These are phyloP conservation scores for Plotosus lineatus DNA, from an alignment of 2,113 vertebrate genomes.

Conservation along the genomic window DNA sequence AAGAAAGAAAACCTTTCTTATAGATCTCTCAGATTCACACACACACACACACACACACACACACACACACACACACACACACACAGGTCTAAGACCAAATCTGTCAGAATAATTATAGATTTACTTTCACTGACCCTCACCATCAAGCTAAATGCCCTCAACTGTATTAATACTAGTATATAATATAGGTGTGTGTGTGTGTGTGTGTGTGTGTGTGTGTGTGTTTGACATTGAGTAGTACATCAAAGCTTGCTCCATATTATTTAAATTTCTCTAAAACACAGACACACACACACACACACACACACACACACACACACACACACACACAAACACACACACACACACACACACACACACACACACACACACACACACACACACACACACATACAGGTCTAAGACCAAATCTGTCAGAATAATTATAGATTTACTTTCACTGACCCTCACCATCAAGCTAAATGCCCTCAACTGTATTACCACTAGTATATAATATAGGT, in stretches of 20 bases:
- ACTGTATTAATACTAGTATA: neutral
- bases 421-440: neutral
- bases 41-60: neutral
- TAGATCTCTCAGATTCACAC: constrained; percentile 33
- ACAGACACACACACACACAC: no score
- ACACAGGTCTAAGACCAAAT: no score
- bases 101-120: neutral
- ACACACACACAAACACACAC: no score
- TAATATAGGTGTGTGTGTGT: neutral
- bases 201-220: neutral
- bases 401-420: neutral
- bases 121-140: neutral
- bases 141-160: neutral
- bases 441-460: neutral
- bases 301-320: no score
- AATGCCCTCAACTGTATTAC: neutral
- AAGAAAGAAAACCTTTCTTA: constrained; percentile 32
- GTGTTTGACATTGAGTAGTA: no score
- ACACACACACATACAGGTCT: no score
- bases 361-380: no score
- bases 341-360: no score
- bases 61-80: constrained; percentile 3
- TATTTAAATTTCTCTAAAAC: no score
- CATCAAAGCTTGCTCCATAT: no score
- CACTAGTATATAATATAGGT: neutral